Percentiles rank a stretch among this genome's conserved stretches.
These are phyloP conservation scores for Leptinotarsa peninsularis DNA, from an alignment of 2,888 invertebrate genomes.

Conservation along the genomic window DNA sequence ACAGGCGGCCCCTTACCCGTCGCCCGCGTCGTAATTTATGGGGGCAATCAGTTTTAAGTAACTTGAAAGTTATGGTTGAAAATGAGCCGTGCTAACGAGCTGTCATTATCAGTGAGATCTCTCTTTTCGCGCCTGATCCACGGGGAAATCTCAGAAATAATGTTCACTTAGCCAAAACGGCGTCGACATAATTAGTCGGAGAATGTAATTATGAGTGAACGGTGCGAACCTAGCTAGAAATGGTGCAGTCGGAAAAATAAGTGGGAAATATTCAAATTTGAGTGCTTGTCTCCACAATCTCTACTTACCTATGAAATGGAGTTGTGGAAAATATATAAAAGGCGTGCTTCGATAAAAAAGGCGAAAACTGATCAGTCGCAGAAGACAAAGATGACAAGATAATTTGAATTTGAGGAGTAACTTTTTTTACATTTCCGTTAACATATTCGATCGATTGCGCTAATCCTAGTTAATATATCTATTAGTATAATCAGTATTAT, in stretches of 20 bases:
- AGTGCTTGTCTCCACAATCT: background rate
- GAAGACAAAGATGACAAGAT: too few relatives aligned
- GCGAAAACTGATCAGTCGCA: too few relatives aligned
- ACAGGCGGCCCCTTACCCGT: slow-evolving; percentile 23
- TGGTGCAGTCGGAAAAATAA: background rate
- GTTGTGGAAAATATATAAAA: too few relatives aligned
- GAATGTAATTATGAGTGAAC: slow-evolving; percentile 34
- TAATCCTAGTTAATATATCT: too few relatives aligned
- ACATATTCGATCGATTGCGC: too few relatives aligned
- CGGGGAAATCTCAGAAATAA: slow-evolving; percentile 32
- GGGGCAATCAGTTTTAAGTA: slow-evolving; percentile 39
- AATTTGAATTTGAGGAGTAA: too few relatives aligned
- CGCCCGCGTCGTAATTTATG: slow-evolving; percentile 31
- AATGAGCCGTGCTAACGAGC: slow-evolving; percentile 37
- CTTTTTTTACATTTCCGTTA: too few relatives aligned
- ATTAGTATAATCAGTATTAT: too few relatives aligned
- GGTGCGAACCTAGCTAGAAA: slow-evolving; percentile 7
- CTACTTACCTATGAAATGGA: too few relatives aligned
- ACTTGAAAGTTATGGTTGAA: slow-evolving; percentile 37
- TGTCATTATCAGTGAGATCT: slow-evolving; percentile 21
- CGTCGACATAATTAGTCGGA: slow-evolving; percentile 37
- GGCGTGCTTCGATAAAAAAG: too few relatives aligned
- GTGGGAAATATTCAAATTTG: background rate
- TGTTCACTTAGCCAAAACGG: slow-evolving; percentile 37
- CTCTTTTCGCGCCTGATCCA: slow-evolving; percentile 25